Base-by-base conservation (phyloP, 2,113 vertebrate genomes). In the Tragelaphus scriptus region DNA sequence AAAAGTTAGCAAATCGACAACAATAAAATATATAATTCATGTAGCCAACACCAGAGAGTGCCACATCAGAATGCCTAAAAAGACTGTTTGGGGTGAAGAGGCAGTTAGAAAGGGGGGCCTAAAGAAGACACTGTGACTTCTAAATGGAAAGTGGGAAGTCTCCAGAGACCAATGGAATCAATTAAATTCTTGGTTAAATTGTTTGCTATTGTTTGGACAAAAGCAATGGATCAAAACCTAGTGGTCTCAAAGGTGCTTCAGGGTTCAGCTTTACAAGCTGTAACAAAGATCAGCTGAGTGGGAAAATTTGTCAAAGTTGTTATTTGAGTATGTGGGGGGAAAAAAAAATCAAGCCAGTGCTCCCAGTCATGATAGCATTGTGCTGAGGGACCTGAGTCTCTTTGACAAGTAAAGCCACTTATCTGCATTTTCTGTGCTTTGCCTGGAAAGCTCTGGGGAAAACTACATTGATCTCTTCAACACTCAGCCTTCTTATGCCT, bases 271-370 rank as follows among this genome's bases (percentile, higher is more conserved):
- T 85, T 87, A 68, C 59, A 80, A 32, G 19, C 26, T 87, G 82
- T 80, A 77, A 97, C 95, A 97, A 97, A 98, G 85, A 71, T 91
- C 91, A 96, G 23, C 40, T 75, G 51, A 97, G 84, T 97, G 94
- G 95, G 95, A 96, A 97, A 96, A 68, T 95, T 63, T 89, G 86
- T 97, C 92, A 51, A 81, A 58, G 44, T 28, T 85, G 90, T 95
- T 89, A 96, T 97, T 86, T 95, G 97, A 98, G 88, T 87, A 94
- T 91, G 87, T 95, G 96, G 44, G 44, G 44, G 44, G 44, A 5
- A n/a, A n/a, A 82, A 58, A 6, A 14, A 30, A 30, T 7, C 25
- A 94, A 91, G 36, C 23, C 63, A 30, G 56, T 81, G 82, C 89
- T 90, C n/a, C 51, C 85, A 80, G 49, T 44, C 65, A 32, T 84